Evolutionary conservation across 1,140 invertebrate species (phyloP).

Genomic region (Ephestia elutella): DNA sequence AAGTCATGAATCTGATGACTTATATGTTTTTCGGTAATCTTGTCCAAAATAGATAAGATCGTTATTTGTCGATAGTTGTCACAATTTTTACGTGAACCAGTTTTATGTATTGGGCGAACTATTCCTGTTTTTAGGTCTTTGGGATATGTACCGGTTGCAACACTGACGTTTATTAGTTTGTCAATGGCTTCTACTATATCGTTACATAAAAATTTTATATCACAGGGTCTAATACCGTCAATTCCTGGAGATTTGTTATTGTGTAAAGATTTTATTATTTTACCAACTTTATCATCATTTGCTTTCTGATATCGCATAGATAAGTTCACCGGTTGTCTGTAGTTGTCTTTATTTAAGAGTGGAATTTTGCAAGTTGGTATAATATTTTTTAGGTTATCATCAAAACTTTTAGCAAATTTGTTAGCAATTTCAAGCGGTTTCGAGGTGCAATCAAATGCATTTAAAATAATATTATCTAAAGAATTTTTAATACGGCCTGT

Average conservation of each 20-base stretch:
- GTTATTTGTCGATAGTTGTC: conserved; percentile 28
- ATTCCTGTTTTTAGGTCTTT: too few species aligned
- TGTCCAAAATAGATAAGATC: conserved; percentile 20
- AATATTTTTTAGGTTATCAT: conserved; percentile 9
- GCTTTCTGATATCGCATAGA: conserved; percentile 4
- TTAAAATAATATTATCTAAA: conserved; percentile 11
- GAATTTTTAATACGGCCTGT: conserved; percentile 11
- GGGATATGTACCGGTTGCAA: too few species aligned
- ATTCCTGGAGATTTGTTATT: too few species aligned
- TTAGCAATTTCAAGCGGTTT: neutral
- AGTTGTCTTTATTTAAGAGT: conserved; percentile 17
- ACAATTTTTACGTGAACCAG: neutral
- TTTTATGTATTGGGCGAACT: too few species aligned
- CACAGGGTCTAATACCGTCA: too few species aligned
- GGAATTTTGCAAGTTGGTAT: conserved; percentile 4
- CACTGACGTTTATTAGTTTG: too few species aligned
- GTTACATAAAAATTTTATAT: too few species aligned
- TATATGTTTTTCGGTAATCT: conserved; percentile 24
- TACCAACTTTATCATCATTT: too few species aligned
- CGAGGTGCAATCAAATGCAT: conserved; percentile 8
- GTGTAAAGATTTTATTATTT: too few species aligned
- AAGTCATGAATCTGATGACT: conserved; percentile 16
- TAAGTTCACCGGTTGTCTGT: too few species aligned
- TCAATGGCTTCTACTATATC: too few species aligned
- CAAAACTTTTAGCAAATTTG: too few species aligned